Evolutionary conservation across 2,113 vertebrate species (phyloP).

Genomic region (Morphnarchus princeps): DNA sequence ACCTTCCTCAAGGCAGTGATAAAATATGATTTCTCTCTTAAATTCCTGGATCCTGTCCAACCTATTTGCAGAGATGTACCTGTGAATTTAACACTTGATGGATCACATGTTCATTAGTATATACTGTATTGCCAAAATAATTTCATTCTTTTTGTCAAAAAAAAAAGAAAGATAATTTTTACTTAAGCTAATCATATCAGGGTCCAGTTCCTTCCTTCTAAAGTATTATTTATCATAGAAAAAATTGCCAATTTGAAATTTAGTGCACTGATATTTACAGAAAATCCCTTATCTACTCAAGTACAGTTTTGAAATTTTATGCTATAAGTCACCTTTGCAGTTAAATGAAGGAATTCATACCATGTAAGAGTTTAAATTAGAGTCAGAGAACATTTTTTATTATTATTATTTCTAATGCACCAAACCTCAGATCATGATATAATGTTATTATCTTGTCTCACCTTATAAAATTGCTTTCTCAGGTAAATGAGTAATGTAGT

Average conservation of each 20-base stretch:
- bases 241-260: not conserved
- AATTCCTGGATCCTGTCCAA: not conserved
- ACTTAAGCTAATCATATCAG: not conserved
- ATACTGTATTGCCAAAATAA: not conserved
- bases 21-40: not conserved
- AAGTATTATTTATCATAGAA: not conserved
- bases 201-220: not conserved
- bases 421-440: not conserved
- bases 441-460: not conserved
- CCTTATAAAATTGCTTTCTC: constrained; percentile 17
- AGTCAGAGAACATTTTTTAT: not conserved
- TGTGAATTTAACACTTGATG: not conserved
- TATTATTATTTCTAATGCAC: not conserved
- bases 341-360: not conserved
- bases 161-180: not conserved
- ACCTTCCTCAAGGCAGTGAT: not conserved
- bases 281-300: not conserved
- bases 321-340: not conserved
- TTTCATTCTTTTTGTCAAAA: not conserved
- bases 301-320: not conserved
- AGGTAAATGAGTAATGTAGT: not conserved
- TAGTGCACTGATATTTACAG: not conserved
- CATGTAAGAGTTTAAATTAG: not conserved
- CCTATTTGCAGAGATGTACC: not conserved
- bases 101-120: not conserved